Conservation (phyloP, 2,888 invertebrate genomes). For the Nemotelus pantherinus region DNA sequence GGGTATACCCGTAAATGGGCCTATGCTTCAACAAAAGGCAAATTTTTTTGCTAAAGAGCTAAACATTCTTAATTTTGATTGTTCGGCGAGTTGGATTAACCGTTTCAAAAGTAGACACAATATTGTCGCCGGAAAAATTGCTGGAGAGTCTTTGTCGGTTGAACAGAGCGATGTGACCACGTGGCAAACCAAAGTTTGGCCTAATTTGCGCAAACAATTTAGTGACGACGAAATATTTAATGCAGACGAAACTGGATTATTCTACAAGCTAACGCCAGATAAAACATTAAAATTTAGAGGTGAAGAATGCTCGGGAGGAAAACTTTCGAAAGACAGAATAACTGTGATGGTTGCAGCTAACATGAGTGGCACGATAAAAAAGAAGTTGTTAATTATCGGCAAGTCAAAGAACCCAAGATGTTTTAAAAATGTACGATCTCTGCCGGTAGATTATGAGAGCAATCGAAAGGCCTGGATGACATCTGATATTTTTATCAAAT, state of each 20-base stretch:
- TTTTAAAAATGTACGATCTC: constrained; percentile 47
- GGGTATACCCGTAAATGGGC: constrained; percentile 21
- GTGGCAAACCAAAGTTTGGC: constrained; percentile 25
- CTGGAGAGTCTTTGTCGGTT: constrained; percentile 16
- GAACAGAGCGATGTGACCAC: background rate
- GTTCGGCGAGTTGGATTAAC: constrained; percentile 21
- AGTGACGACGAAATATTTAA: constrained; percentile 29
- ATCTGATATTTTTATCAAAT: constrained; percentile 31
- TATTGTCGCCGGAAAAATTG: constrained; percentile 18
- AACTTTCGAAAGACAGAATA: constrained; percentile 53
- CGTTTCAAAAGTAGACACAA: constrained; percentile 26
- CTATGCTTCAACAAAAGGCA: constrained; percentile 19
- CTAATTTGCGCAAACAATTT: constrained; percentile 6
- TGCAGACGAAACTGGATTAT: constrained; percentile 41
- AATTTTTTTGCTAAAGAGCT: constrained; percentile 24
- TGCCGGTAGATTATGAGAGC: constrained; percentile 28
- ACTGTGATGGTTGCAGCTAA: constrained; percentile 54
- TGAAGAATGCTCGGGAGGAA: constrained; percentile 52
- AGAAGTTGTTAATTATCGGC: constrained; percentile 54
- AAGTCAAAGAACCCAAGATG: constrained; percentile 54
- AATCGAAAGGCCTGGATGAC: constrained; percentile 46
- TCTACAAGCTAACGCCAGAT: constrained; percentile 40
- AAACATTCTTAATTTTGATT: constrained; percentile 4
- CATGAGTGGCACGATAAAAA: constrained; percentile 53
- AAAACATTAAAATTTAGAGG: constrained; percentile 46